Base-by-base conservation (phyloP, 2,797 vertebrate species). In the Cheirogaleus major region DNA sequence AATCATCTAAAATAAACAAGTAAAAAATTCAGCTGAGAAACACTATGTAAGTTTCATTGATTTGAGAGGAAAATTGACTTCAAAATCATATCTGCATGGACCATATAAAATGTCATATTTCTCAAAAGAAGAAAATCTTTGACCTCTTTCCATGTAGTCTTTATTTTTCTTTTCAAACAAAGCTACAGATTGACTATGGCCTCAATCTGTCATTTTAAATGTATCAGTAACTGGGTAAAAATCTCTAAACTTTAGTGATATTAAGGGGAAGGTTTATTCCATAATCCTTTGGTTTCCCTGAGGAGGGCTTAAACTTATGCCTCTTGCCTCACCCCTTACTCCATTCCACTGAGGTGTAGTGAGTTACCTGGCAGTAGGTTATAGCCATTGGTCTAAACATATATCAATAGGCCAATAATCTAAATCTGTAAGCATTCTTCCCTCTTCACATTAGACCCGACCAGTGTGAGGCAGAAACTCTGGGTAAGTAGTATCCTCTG, bases 31-130 rank as follows among this genome's bases (percentile, higher is more conserved):
- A 78, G 27, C 88, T 69, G n/a, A 78, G 48, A 90, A 89, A 32
- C 23, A 65, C 0, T 93, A 45, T 4, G 2, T 67, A 86, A 65
- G 67, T n/a, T 94, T 93, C 20, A 17, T 43, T 95, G 5, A 69
- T 96, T 95, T 86, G 18, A 45, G 89, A 96, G 94, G 8, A 48
- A 67, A 96, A 87, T 65, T 82, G 55, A 86, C 80, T 72, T 88
- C 43, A 80, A 93, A 91, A 35, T 17, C 12, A 57, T 63, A 35
- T 69, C n/a, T 75, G 7, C 20, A 20, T 75, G n/a, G 69, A 1
- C 55, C 69, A 81, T 7, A 73, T 30, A 90, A 70, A 94, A 7
- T 59, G 20, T 13, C 86, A 35, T 41, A 81, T 76, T 87, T 90
- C 25, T 59, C 94, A 84, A 15, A 89, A 69, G 65, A 89, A 96